A percentile compares a stretch with the other conserved stretches of the same genome.
Evolutionary conservation across 1,140 invertebrate genomes (phyloP).

Genomic region (Zaprionus kolodkinae): DNA sequence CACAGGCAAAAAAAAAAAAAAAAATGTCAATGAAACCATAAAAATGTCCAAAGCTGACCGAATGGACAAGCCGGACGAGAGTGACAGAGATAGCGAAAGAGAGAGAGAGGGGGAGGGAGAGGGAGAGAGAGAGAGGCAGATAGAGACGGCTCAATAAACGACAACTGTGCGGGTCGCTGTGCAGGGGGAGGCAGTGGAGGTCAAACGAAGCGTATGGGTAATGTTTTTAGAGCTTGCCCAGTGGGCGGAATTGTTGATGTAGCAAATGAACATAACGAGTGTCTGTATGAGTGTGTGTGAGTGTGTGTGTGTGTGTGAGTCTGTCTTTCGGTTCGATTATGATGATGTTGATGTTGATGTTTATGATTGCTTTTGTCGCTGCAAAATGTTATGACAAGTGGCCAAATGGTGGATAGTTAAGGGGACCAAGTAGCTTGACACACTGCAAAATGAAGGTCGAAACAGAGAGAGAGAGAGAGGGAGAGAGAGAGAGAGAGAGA

Average conservation of each 20-base stretch:
- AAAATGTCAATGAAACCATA: constrained; percentile 73
- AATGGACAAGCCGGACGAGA: constrained; percentile 15
- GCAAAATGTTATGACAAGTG: constrained; percentile 49
- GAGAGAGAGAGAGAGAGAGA: background rate
- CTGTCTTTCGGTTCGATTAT: constrained; percentile 32
- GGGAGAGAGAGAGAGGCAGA: background rate
- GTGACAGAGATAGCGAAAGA: background rate
- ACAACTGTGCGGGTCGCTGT: constrained; percentile 6
- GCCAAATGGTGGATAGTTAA: constrained; percentile 29
- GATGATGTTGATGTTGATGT: constrained; percentile 39
- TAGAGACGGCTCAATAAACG: constrained; percentile 38
- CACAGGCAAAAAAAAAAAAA: constrained; percentile 9
- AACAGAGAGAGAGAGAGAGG: background rate
- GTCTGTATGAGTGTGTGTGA: background rate
- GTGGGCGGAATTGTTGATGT: constrained; percentile 35
- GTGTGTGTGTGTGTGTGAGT: constrained; percentile 25
- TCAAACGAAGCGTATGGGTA: constrained; percentile 41
- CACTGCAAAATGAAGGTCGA: constrained; percentile 8
- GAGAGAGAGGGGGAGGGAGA: constrained; percentile 3
- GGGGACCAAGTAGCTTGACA: constrained; percentile 23
- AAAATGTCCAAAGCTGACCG: constrained; percentile 62
- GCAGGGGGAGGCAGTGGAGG: background rate
- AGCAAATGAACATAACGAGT: constrained; percentile 35
- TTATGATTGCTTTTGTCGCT: constrained; percentile 37
- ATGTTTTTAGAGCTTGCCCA: constrained; percentile 10